A percentile compares a stretch with the other conserved stretches of the same genome.
These are phyloP conservation scores for Oreortyx pictus DNA, from an alignment of 2,797 vertebrate genomes.

Conservation along the genomic window DNA sequence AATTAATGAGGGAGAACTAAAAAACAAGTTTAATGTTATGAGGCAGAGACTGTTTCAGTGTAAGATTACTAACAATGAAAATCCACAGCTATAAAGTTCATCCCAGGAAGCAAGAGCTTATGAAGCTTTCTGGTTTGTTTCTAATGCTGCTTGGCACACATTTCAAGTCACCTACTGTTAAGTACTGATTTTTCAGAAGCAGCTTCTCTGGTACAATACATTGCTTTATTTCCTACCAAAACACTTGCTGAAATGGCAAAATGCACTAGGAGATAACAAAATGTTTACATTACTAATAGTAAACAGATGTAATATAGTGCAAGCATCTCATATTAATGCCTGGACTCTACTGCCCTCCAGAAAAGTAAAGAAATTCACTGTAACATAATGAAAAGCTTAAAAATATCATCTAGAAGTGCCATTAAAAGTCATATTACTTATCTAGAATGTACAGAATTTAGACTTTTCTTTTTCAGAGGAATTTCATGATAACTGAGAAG, in stretches of 20 bases:
- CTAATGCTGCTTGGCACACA: neutral
- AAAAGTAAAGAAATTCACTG: neutral
- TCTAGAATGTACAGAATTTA: neutral
- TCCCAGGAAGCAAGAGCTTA: neutral
- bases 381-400: neutral
- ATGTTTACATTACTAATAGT: neutral
- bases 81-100: neutral
- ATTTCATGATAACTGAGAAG: neutral
- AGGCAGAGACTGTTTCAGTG: neutral
- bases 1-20: constrained; percentile 44
- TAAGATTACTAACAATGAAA: neutral
- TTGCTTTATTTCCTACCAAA: neutral
- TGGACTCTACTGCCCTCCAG: neutral
- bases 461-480: neutral
- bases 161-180: neutral
- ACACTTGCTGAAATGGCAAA: neutral
- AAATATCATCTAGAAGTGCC: neutral
- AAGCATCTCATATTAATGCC: neutral
- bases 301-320: neutral
- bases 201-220: neutral
- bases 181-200: constrained; percentile 1
- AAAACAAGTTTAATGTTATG: neutral
- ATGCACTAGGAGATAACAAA: neutral
- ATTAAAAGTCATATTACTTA: neutral
- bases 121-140: neutral